Base-by-base conservation (phyloP, 2,113 vertebrate species). In the Mus pahari region DNA sequence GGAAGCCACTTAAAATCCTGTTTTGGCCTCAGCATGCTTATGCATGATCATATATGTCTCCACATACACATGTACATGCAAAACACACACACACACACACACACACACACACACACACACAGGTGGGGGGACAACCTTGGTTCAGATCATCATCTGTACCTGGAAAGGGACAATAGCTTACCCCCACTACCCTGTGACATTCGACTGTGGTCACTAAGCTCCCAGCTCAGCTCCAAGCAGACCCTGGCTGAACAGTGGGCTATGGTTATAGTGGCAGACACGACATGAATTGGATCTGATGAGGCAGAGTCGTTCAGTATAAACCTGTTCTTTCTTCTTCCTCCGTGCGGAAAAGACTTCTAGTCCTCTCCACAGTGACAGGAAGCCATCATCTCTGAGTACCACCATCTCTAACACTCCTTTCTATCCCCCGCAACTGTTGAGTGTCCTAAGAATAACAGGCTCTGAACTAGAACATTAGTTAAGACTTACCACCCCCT, bases 141-240 rank as follows among this genome's bases (percentile, higher is more conserved):
- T 86, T 97, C 88, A 94, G 89, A 87, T 79, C 24, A 58, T 74
- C 45, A 75, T 73, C 68, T 89, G 9, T 66, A 75, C 86, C 92
- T 48, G 22, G 28, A n/a, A 62, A 77, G 33, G 70, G 70, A 86
- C 9, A 87, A 53, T 50, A 58, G 39, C 0, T 33, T 45, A 53
- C 28, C 7, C 24, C 81, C 8, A 19, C 17, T 64, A 39, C 7
- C n/a, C 28, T 68, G 33, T 71, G 28, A 17, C 20, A 50, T 82
- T 39, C 17, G 92, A 83, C 53, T 5, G 26, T 24, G 66, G 42
- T 13, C 66, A 36, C 24, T 45, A 81, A 84, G 53, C 14, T 1
- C 17, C 17, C 50, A 50, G 45, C 58, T 89, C 74, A 45, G 1
- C 81, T 31, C 26, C 74, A 31, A 88, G 58, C 81, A 83, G n/a